phyloP scores from a whole-genome alignment of 2,888 invertebrate species.

The Nomada lathburiana region DNA sequence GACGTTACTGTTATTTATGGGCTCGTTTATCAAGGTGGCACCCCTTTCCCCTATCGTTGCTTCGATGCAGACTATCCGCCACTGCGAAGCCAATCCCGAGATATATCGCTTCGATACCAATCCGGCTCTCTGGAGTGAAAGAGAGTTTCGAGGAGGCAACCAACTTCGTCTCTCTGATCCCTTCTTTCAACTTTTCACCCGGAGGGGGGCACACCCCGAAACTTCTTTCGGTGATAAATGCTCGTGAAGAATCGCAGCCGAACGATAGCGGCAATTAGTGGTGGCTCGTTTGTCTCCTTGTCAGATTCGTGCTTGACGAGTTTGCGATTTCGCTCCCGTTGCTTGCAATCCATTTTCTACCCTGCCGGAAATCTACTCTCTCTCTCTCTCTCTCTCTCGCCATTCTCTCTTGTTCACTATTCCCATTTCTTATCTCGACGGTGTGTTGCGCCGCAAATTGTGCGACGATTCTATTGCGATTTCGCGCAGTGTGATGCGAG shows the following conservation, averaged over 20 bases:
- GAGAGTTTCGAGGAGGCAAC: constrained; percentile 59
- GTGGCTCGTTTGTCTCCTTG: constrained; percentile 71
- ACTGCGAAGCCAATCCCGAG: constrained; percentile 86
- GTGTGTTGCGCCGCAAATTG: background rate
- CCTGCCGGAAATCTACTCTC: constrained; percentile 19
- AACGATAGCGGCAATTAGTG: constrained; percentile 78
- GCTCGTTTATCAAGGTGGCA: constrained; percentile 83
- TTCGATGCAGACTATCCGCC: constrained; percentile 80
- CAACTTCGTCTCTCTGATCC: constrained; percentile 69
- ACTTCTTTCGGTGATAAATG: constrained; percentile 75
- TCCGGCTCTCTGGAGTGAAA: constrained; percentile 70
- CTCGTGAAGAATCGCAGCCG: constrained; percentile 71
- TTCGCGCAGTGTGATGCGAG: background rate
- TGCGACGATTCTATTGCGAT: background rate
- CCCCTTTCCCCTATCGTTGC: constrained; percentile 78
- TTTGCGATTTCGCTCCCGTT: constrained; percentile 64
- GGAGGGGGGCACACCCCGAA: constrained; percentile 57
- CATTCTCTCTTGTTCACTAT: background rate
- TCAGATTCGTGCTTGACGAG: constrained; percentile 73
- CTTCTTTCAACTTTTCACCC: constrained; percentile 76
- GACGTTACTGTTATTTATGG: constrained; percentile 84
- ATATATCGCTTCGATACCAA: constrained; percentile 85
- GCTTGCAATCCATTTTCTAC: constrained; percentile 63
- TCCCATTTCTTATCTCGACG: too few species aligned
- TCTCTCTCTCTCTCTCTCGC: background rate